Percentiles rank a stretch among this genome's conserved stretches.
These are phyloP conservation scores for Poecile atricapillus DNA, from an alignment of 2,113 vertebrate genomes.

Conservation along the genomic window DNA sequence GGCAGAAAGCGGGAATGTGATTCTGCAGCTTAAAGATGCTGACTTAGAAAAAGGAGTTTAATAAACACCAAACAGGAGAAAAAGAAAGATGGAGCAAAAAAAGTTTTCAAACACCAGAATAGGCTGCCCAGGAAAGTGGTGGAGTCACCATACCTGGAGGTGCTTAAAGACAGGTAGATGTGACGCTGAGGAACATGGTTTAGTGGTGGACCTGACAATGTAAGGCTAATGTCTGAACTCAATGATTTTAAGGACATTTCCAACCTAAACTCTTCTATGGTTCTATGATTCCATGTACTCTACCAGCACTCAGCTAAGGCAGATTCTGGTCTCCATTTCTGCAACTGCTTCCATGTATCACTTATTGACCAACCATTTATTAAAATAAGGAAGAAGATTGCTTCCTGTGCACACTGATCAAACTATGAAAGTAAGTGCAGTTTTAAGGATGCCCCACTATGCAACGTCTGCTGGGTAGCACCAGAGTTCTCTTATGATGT, in stretches of 20 bases:
- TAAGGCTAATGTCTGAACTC: too few species aligned
- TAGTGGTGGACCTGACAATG: background rate
- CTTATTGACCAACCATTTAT: background rate
- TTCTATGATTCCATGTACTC: background rate
- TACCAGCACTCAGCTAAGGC: background rate
- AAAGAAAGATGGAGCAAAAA: background rate
- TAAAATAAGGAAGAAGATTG: background rate
- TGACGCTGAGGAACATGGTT: background rate
- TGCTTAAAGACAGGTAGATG: background rate
- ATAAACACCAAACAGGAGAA: background rate
- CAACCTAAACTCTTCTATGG: background rate
- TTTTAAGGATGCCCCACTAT: background rate
- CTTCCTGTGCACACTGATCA: background rate
- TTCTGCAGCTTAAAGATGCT: background rate
- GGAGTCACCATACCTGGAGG: background rate
- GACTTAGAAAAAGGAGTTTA: background rate
- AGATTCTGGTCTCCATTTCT: background rate
- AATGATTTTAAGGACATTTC: background rate
- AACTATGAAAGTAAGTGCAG: background rate
- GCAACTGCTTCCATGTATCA: background rate
- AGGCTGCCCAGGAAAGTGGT: background rate
- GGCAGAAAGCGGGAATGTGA: background rate
- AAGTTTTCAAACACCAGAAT: background rate
- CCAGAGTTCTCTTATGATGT: background rate
- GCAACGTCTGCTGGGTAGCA: background rate